Percentiles rank a stretch among this genome's conserved stretches.
phyloP scores from a whole-genome alignment of 2,797 vertebrate species.

The Apogon hyalosoma region DNA sequence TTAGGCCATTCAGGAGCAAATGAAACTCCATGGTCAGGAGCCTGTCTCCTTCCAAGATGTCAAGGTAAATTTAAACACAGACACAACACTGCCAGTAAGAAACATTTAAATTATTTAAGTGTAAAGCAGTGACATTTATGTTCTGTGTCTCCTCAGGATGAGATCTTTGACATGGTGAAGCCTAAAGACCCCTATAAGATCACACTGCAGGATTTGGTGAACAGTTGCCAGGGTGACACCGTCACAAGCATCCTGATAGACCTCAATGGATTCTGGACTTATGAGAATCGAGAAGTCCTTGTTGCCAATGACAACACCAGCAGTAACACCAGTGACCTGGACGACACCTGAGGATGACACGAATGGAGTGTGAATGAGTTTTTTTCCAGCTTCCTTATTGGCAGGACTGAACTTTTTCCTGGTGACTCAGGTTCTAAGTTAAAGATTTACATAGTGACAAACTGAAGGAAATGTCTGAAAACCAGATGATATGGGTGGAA shows the following conservation, averaged over 20 bases:
- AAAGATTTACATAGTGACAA: background rate
- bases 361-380: background rate
- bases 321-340: conserved; percentile 77
- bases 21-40: conserved; percentile 97
- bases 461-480: background rate
- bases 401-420: background rate
- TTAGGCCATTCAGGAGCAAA: conserved; percentile 98
- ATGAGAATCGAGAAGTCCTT: conserved; percentile 97
- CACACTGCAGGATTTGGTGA: conserved; percentile 97
- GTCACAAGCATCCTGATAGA: conserved; percentile 98
- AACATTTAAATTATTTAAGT: background rate
- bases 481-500: conserved; percentile 6
- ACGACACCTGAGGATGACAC: background rate
- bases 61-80: conserved; percentile 84
- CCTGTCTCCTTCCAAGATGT: conserved; percentile 98
- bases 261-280: conserved; percentile 98
- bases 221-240: conserved; percentile 97
- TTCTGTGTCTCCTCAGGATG: conserved; percentile 85
- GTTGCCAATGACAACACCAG: conserved; percentile 91
- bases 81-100: background rate
- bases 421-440: background rate
- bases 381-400: background rate
- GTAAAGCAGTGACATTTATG: background rate
- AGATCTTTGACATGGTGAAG: conserved; percentile 99
- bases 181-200: conserved; percentile 96